Evolutionary conservation across 2,113 vertebrate species (phyloP).

Genomic region (Lucifuga dentata): DNA sequence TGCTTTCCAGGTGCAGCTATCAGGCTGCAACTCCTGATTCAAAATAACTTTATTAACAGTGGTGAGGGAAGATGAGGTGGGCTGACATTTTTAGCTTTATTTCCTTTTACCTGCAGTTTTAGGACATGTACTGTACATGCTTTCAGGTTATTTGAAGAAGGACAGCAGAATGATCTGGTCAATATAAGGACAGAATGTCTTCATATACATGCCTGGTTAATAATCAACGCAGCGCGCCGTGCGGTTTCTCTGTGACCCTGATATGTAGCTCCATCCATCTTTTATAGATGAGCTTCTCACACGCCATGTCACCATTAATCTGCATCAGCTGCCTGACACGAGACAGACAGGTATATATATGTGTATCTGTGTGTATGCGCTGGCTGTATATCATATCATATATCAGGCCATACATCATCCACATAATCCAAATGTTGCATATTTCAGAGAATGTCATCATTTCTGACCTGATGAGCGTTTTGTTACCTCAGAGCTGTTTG

Average conservation of each 20-base stretch:
- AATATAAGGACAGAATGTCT: slow-evolving; percentile 20
- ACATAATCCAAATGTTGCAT: slow-evolving; percentile 27
- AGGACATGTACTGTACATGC: too few species aligned
- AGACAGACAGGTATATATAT: slow-evolving; percentile 38
- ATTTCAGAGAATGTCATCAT: too few species aligned
- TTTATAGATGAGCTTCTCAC: slow-evolving; percentile 67
- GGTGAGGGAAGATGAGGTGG: too few species aligned
- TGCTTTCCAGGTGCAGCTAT: too few species aligned
- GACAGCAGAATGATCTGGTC: not conserved
- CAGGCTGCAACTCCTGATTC: too few species aligned
- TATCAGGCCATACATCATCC: not conserved
- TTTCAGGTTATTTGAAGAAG: slow-evolving; percentile 1
- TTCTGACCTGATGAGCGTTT: slow-evolving; percentile 5
- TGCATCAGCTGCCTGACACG: slow-evolving; percentile 44
- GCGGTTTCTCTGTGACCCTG: slow-evolving; percentile 39
- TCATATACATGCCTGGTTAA: slow-evolving; percentile 44
- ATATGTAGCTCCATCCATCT: slow-evolving; percentile 55
- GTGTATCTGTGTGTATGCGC: slow-evolving; percentile 13
- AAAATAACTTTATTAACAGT: too few species aligned
- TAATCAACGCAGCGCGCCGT: slow-evolving; percentile 51
- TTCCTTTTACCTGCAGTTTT: too few species aligned
- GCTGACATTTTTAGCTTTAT: too few species aligned
- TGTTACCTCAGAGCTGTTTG: not conserved
- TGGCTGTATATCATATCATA: too few species aligned
- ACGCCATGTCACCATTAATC: slow-evolving; percentile 52